phyloP scores from a whole-genome alignment of 2,113 vertebrate genomes.

The Donacobius atricapilla region DNA sequence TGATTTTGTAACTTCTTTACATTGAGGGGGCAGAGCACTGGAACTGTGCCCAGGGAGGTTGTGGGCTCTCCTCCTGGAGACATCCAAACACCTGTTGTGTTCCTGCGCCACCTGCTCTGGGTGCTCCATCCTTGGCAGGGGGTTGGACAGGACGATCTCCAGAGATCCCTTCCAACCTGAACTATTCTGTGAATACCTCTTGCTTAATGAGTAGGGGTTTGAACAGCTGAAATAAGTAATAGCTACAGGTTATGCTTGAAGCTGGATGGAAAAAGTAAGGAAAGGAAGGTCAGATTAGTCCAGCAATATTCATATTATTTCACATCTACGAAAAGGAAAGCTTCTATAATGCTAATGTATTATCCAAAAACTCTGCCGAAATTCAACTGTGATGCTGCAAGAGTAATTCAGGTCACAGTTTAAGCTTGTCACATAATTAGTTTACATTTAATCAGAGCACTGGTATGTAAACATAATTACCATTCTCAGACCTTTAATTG shows the following conservation, averaged over 20 bases:
- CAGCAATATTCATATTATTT: background rate
- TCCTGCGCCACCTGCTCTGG: background rate
- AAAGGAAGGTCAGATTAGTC: background rate
- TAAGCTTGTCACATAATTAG: conserved; percentile 53
- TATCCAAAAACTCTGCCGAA: conserved; percentile 2
- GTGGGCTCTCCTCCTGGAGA: no score
- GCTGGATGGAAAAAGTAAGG: background rate
- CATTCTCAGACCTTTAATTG: conserved; percentile 60
- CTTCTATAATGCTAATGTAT: background rate
- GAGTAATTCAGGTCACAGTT: conserved; percentile 54
- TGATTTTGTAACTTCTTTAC: background rate
- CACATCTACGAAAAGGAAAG: background rate
- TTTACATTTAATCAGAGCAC: conserved; percentile 58
- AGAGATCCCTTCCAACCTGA: background rate
- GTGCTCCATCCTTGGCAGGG: background rate
- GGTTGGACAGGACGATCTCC: background rate
- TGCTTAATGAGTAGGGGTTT: background rate
- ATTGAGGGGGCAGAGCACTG: background rate
- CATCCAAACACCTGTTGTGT: background rate
- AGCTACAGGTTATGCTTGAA: background rate
- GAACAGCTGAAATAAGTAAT: background rate
- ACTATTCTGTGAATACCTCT: background rate
- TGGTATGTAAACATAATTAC: conserved; percentile 61
- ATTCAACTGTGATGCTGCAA: background rate
- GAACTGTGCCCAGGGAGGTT: background rate